Conservation (phyloP, 92 coral and sea anemone genomes). For the Epizoanthus stellaris region DNA sequence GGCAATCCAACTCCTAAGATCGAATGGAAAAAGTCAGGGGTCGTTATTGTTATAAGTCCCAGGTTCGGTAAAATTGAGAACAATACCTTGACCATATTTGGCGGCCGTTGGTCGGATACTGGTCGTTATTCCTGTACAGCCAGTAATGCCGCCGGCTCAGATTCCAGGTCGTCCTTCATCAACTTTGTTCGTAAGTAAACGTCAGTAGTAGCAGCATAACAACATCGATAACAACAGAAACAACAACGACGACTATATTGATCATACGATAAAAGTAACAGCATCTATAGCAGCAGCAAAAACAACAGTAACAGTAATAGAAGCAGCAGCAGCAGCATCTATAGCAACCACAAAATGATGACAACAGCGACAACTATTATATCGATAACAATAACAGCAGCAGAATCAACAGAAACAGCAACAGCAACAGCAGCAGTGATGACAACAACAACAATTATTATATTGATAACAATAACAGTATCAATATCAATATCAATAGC, state of each 20-base stretch:
- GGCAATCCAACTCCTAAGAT: conserved; percentile 86
- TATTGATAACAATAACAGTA: too few relatives aligned
- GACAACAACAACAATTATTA: too few relatives aligned
- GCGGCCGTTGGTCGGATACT: conserved; percentile 68
- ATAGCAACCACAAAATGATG: too few relatives aligned
- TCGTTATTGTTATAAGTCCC: conserved; percentile 15
- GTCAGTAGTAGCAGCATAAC: not conserved
- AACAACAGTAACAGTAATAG: too few relatives aligned
- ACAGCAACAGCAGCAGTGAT: too few relatives aligned
- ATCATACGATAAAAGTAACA: not conserved
- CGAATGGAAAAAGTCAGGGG: conserved; percentile 80
- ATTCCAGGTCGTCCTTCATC: conserved; percentile 63
- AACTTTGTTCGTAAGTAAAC: conserved; percentile 72
- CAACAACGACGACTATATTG: not conserved
- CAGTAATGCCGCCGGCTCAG: conserved; percentile 82
- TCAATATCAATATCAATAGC: too few relatives aligned
- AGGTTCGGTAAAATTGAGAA: conserved; percentile 48
- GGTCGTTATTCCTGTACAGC: conserved; percentile 86
- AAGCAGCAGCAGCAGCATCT: too few relatives aligned
- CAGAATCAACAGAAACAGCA: too few relatives aligned
- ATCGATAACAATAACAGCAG: too few relatives aligned
- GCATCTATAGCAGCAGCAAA: not conserved
- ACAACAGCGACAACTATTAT: too few relatives aligned
- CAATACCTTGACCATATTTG: conserved; percentile 62
- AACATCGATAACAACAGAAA: not conserved